A percentile compares a stretch with the other conserved stretches of the same genome.
These are phyloP conservation scores for Sphaerodactylus townsendi DNA, from an alignment of 2,113 vertebrate species.

Conservation along the genomic window DNA sequence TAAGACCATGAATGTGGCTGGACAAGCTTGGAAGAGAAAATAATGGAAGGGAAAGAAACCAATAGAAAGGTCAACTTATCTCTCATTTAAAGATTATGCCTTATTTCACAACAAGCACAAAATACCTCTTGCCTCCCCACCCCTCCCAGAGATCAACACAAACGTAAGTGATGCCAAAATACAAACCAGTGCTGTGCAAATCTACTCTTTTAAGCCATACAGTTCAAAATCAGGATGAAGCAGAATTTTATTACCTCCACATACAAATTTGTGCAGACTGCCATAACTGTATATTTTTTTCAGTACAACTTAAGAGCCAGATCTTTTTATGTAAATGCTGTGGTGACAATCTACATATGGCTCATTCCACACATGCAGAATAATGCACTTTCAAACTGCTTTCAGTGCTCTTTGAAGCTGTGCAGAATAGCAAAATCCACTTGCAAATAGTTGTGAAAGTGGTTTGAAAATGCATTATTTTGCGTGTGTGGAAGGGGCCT, in stretches of 20 bases:
- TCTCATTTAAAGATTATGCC: neutral
- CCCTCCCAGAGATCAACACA: neutral
- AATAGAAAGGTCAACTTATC: neutral
- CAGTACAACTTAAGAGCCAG: neutral
- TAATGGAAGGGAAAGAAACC: neutral
- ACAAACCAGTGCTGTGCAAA: fast-evolving
- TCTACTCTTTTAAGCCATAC: slow-evolving; percentile 15
- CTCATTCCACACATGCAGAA: no score
- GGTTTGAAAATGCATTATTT: no score
- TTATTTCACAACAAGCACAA: neutral
- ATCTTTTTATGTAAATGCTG: neutral
- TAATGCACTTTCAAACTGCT: no score
- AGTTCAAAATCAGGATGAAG: slow-evolving; percentile 1
- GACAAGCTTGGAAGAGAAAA: slow-evolving; percentile 43
- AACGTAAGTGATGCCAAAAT: neutral
- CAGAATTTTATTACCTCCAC: neutral
- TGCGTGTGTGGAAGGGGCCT: no score
- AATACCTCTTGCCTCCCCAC: neutral
- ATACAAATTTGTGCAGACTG: no score
- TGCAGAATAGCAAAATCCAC: no score
- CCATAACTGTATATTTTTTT: neutral
- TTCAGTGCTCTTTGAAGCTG: no score
- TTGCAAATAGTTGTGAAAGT: no score
- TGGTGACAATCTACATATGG: neutral
- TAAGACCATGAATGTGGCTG: slow-evolving; percentile 30